These are phyloP conservation scores for Oplegnathus fasciatus DNA, from an alignment of 2,113 vertebrate species.

Conservation along the genomic window DNA sequence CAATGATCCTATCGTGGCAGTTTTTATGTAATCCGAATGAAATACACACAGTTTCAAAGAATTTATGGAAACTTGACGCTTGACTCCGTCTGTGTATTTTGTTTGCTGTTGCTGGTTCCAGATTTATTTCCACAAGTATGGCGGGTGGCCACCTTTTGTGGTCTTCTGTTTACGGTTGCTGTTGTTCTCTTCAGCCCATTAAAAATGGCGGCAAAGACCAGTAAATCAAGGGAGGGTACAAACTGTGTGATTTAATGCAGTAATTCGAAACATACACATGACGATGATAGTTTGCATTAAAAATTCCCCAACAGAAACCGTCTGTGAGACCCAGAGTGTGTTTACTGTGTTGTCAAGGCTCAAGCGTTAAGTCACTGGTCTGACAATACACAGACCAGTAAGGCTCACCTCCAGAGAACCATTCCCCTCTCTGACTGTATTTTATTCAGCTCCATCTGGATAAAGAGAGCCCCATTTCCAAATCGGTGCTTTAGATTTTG, in stretches of 20 bases:
- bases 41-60: constrained; percentile 12
- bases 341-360: constrained; percentile 34
- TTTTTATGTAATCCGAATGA: constrained; percentile 7
- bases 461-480: constrained; percentile 28
- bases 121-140: constrained; percentile 33
- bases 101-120: constrained; percentile 15
- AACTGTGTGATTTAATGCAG: constrained; percentile 32
- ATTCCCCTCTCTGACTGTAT: background rate
- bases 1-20: background rate
- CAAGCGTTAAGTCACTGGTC: constrained; percentile 14
- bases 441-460: constrained; percentile 34
- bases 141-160: constrained; percentile 18
- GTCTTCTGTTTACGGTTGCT: constrained; percentile 47
- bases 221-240: constrained; percentile 38
- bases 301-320: background rate
- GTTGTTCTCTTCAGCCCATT: constrained; percentile 46
- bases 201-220: constrained; percentile 19
- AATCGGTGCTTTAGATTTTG: constrained; percentile 19
- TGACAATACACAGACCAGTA: constrained; percentile 34
- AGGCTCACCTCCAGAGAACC: constrained; percentile 16
- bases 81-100: constrained; percentile 17
- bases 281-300: background rate
- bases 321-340: background rate
- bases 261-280: constrained; percentile 48
- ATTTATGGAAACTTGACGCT: constrained; percentile 26